A percentile compares a stretch with the other conserved stretches of the same genome.
Evolutionary conservation across 2,888 invertebrate genomes (phyloP).

Genomic region (Pinctada fucata): DNA sequence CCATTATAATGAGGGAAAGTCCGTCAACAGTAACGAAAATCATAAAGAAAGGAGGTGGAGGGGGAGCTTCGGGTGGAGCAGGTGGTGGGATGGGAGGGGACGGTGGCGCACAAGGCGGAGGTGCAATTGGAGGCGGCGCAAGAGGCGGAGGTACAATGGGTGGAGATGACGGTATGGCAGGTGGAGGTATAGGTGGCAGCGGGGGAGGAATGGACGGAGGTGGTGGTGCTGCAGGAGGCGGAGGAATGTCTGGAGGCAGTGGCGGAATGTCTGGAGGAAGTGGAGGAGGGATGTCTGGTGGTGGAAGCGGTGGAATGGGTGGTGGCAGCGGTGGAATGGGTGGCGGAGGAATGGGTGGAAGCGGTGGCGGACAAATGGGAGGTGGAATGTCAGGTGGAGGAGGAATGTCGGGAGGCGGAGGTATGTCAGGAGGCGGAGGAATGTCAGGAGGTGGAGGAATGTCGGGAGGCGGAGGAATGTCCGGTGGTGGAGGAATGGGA

Average conservation of each 20-base stretch:
- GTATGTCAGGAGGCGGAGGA: constrained; percentile 3
- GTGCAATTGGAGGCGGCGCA: background rate
- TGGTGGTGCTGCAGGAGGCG: background rate
- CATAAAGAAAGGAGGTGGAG: background rate
- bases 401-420: background rate
- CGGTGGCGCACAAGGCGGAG: background rate
- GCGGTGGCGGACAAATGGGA: background rate
- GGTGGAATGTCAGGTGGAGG: background rate
- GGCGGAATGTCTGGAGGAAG: background rate
- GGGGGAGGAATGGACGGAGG: constrained; percentile 1
- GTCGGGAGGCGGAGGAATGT: constrained; percentile 4
- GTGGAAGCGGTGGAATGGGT: constrained; percentile 1
- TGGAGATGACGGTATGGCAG: background rate
- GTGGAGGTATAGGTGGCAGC: background rate
- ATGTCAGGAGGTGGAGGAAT: background rate
- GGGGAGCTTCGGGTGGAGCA: background rate
- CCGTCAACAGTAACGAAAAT: too few species aligned
- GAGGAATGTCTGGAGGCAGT: background rate
- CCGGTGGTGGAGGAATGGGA: background rate
- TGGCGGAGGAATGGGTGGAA: background rate
- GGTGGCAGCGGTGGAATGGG: background rate
- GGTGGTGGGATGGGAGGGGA: background rate
- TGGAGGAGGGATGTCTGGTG: background rate
- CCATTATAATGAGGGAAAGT: background rate
- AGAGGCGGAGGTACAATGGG: background rate